Conservation (phyloP, 2,797 vertebrate genomes). For the Brotula barbata region DNA sequence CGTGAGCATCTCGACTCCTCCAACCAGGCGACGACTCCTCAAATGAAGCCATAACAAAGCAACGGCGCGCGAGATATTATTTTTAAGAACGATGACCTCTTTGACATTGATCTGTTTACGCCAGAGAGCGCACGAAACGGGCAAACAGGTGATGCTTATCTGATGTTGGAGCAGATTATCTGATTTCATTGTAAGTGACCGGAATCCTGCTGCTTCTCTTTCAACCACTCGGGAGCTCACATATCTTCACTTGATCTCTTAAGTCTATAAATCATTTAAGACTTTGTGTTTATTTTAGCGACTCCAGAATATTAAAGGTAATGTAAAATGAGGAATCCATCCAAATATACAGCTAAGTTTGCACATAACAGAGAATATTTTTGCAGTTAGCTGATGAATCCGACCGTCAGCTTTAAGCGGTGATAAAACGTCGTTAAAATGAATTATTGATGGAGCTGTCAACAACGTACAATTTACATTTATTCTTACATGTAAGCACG, state of each 20-base stretch:
- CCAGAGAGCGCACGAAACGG: not conserved
- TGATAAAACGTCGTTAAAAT: too few species aligned
- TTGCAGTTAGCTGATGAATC: too few species aligned
- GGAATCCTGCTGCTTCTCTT: slow-evolving; percentile 61
- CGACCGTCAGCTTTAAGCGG: too few species aligned
- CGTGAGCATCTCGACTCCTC: too few species aligned
- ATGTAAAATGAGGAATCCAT: slow-evolving; percentile 42
- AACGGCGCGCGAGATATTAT: slow-evolving; percentile 31
- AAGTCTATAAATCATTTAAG: slow-evolving; percentile 56
- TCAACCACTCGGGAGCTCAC: slow-evolving; percentile 58
- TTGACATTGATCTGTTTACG: slow-evolving; percentile 58
- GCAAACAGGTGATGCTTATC: slow-evolving; percentile 63
- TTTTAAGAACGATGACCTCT: slow-evolving; percentile 55
- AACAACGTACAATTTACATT: too few species aligned
- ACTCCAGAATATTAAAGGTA: slow-evolving; percentile 37
- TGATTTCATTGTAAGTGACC: slow-evolving; percentile 68
- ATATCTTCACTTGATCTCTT: slow-evolving; percentile 63
- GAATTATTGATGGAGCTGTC: too few species aligned
- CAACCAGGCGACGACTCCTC: not conserved
- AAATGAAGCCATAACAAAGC: slow-evolving; percentile 1
- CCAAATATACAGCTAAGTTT: not conserved
- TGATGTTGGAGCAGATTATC: slow-evolving; percentile 64
- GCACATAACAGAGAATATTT: slow-evolving; percentile 4
- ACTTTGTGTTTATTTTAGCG: slow-evolving; percentile 59
- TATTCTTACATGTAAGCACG: too few species aligned